phyloP scores from a whole-genome alignment of 2,113 vertebrate genomes.

The Xerus inauris region DNA sequence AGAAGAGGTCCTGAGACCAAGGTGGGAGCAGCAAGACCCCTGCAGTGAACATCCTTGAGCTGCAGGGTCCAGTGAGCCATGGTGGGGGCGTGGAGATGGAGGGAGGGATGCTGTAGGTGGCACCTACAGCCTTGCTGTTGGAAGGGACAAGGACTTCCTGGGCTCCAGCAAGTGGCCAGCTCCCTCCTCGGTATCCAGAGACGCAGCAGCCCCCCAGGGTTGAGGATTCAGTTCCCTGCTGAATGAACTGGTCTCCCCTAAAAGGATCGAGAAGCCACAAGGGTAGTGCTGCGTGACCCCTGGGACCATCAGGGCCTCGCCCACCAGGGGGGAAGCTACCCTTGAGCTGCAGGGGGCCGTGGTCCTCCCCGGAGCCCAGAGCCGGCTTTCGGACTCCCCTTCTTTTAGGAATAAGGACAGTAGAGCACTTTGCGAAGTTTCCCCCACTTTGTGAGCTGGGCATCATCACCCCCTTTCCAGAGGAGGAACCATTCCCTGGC shows the following conservation, averaged over 20 bases:
- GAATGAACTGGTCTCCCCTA: not conserved
- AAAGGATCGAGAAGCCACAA: not conserved
- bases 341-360: not conserved
- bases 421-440: no score
- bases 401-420: no score
- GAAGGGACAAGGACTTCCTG: accelerated
- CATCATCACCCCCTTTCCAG: no score
- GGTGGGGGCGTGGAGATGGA: no score
- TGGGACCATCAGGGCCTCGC: not conserved
- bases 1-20: accelerated
- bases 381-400: no score
- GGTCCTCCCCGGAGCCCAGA: no score
- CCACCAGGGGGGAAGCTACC: no score
- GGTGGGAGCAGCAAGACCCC: not conserved
- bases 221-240: not conserved
- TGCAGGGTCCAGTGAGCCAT: not conserved
- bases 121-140: accelerated
- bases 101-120: not conserved
- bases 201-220: not conserved
- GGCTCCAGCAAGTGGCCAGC: not conserved
- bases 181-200: not conserved
- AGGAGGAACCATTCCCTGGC: no score
- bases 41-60: no score
- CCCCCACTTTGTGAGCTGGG: no score
- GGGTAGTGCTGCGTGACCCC: not conserved